Conservation (phyloP, 2,888 invertebrate species). For the Auanema freiburgensis region DNA sequence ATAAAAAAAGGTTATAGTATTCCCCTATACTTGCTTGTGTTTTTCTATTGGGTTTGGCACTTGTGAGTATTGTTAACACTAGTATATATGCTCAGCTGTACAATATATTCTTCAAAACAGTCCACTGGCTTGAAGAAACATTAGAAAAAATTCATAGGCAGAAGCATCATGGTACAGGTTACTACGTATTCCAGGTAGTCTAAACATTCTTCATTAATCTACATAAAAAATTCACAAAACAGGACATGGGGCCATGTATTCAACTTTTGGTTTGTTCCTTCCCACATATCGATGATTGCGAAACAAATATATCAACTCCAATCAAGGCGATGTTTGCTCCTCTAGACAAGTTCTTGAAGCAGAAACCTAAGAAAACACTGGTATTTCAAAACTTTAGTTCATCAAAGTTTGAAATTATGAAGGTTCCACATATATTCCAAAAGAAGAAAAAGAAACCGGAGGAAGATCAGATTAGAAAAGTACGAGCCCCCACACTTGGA, state of each 20-base stretch:
- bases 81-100: constrained; percentile 44
- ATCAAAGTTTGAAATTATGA: background rate
- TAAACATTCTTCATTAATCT: too few relatives aligned
- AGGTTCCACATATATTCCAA: background rate
- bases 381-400: background rate
- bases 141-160: constrained; percentile 29
- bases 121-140: constrained; percentile 26
- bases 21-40: constrained; percentile 40
- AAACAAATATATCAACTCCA: background rate
- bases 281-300: constrained; percentile 14
- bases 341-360: background rate
- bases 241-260: constrained; percentile 35
- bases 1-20: constrained; percentile 21
- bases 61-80: constrained; percentile 47
- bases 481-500: background rate
- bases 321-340: background rate
- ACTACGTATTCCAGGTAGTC: constrained; percentile 25
- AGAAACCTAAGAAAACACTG: constrained; percentile 3
- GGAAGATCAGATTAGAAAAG: too few relatives aligned
- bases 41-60: constrained; percentile 42
- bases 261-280: constrained; percentile 39
- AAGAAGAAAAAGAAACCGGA: background rate
- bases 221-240: background rate
- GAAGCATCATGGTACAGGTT: constrained; percentile 24
- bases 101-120: constrained; percentile 36